Base-by-base conservation (phyloP, 2,888 invertebrate genomes). In the Lacanobia wlatinum region DNA sequence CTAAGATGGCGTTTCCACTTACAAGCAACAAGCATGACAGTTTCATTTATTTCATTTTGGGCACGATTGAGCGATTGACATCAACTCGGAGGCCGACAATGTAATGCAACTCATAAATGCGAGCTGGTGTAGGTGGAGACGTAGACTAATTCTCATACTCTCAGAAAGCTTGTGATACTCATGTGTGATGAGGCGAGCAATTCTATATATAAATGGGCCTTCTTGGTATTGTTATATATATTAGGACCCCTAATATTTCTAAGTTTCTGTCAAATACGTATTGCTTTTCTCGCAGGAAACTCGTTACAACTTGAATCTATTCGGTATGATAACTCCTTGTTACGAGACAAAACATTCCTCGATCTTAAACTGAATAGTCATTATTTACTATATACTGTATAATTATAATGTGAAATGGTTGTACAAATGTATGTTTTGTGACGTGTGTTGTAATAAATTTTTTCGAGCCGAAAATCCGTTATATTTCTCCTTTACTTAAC, bases 371-470 rank as follows among this genome's bases (percentile, higher is more conserved):
- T 82, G 81, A 86, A 83, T 88, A 89, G 85, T 88, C 87, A 88
- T 87, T 88, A 88, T 82, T 85, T 90, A 88, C 85, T 80, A 70
- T 86, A 86, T 78, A n/a, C n/a, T 88, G 82, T 89, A 88, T 87
- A 86, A 87, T 89, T 87, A 89, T 87, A 88, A 89, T 89, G 88
- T 90, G 89, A 91, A 90, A 88, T 91, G 88, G 84, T 92, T 94
- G 94, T 95, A 95, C 93, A 95, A 94, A 91, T 92, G 92, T 91
- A 92, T 94, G 93, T 94, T 89, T 90, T 91, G 94, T 94, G 93
- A 93, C 89, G 94, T 94, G 94, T 94, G 93, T 88, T 94, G 92
- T 91, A 94, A 93, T 95, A 94, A 92, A 95, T 88, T 90, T 92
- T 80, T 93, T 92, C 88, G 89, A 94, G 88, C 90, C 89, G 90